These are phyloP conservation scores for Zonitis immaculata DNA, from an alignment of 2,888 invertebrate species.

Conservation along the genomic window DNA sequence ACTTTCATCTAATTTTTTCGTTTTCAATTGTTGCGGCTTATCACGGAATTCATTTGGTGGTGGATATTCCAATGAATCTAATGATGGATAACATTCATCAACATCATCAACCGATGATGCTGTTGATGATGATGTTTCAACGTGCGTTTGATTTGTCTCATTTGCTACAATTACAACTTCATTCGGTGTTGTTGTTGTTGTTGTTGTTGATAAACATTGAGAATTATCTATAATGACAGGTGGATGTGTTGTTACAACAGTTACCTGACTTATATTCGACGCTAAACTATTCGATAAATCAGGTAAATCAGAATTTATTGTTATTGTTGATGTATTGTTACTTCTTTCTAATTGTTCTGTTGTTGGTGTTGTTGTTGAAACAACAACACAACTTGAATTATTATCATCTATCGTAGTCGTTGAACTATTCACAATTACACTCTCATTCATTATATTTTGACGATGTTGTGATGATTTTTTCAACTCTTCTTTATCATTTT, in stretches of 20 bases:
- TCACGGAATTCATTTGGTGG: slow-evolving; percentile 47
- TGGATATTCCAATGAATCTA: slow-evolving; percentile 70
- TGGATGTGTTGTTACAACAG: slow-evolving; percentile 81
- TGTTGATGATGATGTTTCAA: slow-evolving; percentile 63
- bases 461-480: no score
- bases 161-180: slow-evolving; percentile 79
- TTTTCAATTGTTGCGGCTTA: slow-evolving; percentile 44
- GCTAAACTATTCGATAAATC: slow-evolving; percentile 70
- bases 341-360: slow-evolving; percentile 37
- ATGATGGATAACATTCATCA: slow-evolving; percentile 68
- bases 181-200: slow-evolving; percentile 51
- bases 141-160: slow-evolving; percentile 65
- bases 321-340: slow-evolving; percentile 51
- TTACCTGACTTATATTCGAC: slow-evolving; percentile 71
- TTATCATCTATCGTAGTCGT: slow-evolving; percentile 24
- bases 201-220: slow-evolving; percentile 48
- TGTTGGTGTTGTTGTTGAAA: slow-evolving; percentile 35
- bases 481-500: slow-evolving; percentile 10
- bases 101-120: slow-evolving; percentile 38
- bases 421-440: slow-evolving; percentile 36
- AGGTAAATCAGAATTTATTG: slow-evolving; percentile 53
- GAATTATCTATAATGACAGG: slow-evolving; percentile 67
- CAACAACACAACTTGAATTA: slow-evolving; percentile 39
- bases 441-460: slow-evolving; percentile 24
- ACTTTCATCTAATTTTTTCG: slow-evolving; percentile 76